Conservation (phyloP, 2,888 invertebrate species). For the Nomada fabriciana region DNA sequence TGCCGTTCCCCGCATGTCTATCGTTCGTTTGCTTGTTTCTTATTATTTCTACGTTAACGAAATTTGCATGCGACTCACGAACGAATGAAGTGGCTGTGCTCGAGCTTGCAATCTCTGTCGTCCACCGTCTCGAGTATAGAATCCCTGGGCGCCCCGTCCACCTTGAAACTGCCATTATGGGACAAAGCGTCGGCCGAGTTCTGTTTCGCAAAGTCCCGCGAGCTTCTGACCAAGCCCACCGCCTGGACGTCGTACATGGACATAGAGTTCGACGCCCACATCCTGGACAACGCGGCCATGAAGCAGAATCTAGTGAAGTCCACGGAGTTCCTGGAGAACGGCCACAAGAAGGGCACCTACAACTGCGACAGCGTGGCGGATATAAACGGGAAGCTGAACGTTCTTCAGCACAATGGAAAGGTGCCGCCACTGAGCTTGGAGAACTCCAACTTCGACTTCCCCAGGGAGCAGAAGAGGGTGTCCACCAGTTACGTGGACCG, state of each 20-base stretch:
- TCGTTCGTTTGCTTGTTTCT: background rate
- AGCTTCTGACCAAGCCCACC: slow-evolving; percentile 87
- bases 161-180: slow-evolving; percentile 87
- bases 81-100: slow-evolving; percentile 82
- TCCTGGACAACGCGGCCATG: slow-evolving; percentile 75
- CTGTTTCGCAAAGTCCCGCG: slow-evolving; percentile 90
- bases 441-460: slow-evolving; percentile 74
- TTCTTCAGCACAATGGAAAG: slow-evolving; percentile 76
- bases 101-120: slow-evolving; percentile 84
- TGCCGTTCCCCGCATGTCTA: too few relatives aligned
- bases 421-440: slow-evolving; percentile 71
- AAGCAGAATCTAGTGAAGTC: slow-evolving; percentile 80
- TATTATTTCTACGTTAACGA: too few relatives aligned
- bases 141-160: slow-evolving; percentile 84
- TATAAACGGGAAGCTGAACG: slow-evolving; percentile 55
- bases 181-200: slow-evolving; percentile 91
- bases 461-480: slow-evolving; percentile 77
- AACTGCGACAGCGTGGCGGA: slow-evolving; percentile 64
- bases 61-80: background rate
- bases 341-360: slow-evolving; percentile 70
- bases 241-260: slow-evolving; percentile 82
- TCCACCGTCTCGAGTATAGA: slow-evolving; percentile 85
- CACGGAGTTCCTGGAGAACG: slow-evolving; percentile 80
- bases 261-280: slow-evolving; percentile 78
- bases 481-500: slow-evolving; percentile 82